These are phyloP conservation scores for Acleris sparsana DNA, from an alignment of 2,888 invertebrate genomes.

Conservation along the genomic window DNA sequence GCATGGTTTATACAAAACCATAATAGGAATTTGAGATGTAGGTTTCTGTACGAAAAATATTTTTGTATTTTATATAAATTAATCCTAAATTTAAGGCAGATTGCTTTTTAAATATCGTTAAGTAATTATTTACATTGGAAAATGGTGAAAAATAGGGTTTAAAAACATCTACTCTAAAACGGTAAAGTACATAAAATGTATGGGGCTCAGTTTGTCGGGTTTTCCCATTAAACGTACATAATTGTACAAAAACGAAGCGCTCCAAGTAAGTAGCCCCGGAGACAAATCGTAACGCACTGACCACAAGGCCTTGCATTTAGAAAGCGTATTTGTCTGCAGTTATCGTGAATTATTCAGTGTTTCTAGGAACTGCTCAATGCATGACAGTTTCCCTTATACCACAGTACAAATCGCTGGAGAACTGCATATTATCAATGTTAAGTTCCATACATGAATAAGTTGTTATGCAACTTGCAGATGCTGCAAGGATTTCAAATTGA, in stretches of 20 bases:
- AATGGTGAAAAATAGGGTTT: no score
- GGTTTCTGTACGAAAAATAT: background rate
- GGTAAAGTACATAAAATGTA: no score
- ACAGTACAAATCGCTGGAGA: conserved; percentile 22
- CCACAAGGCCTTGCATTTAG: conserved; percentile 35
- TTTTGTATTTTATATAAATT: background rate
- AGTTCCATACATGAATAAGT: conserved; percentile 16
- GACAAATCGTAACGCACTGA: conserved; percentile 24
- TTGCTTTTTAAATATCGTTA: no score
- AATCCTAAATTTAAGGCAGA: no score
- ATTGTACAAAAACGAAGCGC: conserved; percentile 12
- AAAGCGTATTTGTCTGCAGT: conserved; percentile 37
- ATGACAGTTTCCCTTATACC: conserved; percentile 36
- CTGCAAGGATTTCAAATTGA: conserved; percentile 21
- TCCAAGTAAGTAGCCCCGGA: conserved; percentile 27
- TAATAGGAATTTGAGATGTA: background rate
- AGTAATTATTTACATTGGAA: no score
- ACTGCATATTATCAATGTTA: conserved; percentile 29
- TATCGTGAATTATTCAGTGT: conserved; percentile 35
- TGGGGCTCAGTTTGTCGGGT: no score
- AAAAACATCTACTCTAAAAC: no score
- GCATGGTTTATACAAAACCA: background rate
- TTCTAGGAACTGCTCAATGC: conserved; percentile 37
- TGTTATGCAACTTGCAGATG: conserved; percentile 34
- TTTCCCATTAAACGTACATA: no score